These are phyloP conservation scores for Pteruthius melanotis DNA, from an alignment of 2,113 vertebrate genomes.

Conservation along the genomic window DNA sequence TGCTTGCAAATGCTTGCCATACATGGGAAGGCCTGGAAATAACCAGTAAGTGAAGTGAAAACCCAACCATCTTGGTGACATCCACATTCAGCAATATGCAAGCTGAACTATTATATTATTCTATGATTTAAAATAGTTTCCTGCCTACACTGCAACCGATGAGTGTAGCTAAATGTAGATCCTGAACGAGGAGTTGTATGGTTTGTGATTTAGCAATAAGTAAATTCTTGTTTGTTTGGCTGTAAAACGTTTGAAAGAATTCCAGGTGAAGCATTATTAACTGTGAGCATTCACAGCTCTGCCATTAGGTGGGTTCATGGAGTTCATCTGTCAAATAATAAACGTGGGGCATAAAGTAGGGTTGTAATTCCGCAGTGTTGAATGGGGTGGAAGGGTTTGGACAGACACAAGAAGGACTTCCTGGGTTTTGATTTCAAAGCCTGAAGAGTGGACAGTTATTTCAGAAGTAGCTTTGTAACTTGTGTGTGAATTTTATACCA, in stretches of 20 bases:
- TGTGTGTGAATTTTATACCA: background rate
- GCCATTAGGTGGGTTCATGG: background rate
- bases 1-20: background rate
- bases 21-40: background rate
- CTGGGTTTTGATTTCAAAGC: background rate
- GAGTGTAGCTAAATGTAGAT: background rate
- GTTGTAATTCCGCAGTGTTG: background rate
- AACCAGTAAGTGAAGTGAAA: background rate
- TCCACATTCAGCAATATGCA: background rate
- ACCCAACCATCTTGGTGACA: background rate
- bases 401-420: background rate
- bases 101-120: background rate
- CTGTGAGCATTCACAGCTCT: background rate
- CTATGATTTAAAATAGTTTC: background rate
- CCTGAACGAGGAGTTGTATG: background rate
- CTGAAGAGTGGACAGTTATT: background rate
- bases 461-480: background rate
- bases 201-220: background rate
- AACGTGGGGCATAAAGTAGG: background rate
- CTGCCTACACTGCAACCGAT: background rate
- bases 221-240: background rate
- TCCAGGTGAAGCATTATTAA: background rate
- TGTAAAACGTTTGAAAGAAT: background rate
- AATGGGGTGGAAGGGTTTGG: background rate
- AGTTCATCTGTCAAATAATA: background rate